Conservation (phyloP, 2,113 vertebrate species). For the Aegithalos caudatus region DNA sequence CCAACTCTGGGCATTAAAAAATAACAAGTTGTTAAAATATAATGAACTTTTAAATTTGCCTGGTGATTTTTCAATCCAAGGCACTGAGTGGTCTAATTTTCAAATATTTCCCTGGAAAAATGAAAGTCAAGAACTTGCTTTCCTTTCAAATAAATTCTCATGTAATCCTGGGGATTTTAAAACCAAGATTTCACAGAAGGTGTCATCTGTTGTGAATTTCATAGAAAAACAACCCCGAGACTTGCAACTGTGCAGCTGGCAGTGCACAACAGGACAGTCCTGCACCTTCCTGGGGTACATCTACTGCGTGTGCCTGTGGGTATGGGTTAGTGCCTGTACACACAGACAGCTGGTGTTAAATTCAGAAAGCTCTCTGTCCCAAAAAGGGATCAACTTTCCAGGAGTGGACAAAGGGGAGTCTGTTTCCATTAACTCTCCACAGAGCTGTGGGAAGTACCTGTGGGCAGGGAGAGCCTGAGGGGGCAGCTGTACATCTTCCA, state of each 20-base stretch:
- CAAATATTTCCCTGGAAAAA: neutral
- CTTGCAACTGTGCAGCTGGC: neutral
- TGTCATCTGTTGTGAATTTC: neutral
- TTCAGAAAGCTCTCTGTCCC: neutral
- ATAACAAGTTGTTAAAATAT: neutral
- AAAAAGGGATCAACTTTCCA: neutral
- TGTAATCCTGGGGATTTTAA: neutral
- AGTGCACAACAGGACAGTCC: neutral
- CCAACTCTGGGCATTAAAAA: conserved; percentile 30
- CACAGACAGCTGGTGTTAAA: neutral
- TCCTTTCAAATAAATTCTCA: neutral
- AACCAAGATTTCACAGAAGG: neutral
- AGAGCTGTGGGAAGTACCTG: neutral
- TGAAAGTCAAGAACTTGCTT: neutral
- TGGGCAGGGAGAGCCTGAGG: neutral
- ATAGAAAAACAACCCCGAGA: rapidly evolving
- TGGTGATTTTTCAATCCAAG: neutral
- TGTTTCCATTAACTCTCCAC: neutral
- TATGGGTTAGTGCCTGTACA: neutral
- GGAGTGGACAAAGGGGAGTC: neutral
- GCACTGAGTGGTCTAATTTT: neutral
- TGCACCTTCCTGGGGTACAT: neutral
- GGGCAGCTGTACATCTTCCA: neutral
- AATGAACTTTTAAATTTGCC: conserved; percentile 1
- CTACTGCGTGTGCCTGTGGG: rapidly evolving